Base-by-base conservation (phyloP, 2,888 invertebrate species). In the Eremobia ochroleuca region DNA sequence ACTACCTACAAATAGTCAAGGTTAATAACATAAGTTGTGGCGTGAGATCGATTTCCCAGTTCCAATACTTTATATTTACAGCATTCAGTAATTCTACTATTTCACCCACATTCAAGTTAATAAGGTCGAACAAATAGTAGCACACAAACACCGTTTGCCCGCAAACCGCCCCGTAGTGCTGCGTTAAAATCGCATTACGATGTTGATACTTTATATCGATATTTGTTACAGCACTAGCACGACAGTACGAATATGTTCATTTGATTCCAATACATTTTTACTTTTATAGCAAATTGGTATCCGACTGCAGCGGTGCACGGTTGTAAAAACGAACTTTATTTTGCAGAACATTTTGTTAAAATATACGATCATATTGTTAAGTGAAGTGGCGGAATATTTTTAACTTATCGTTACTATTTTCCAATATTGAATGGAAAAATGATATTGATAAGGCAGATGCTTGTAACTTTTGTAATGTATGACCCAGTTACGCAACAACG, bases 141-240 rank as follows among this genome's bases (percentile, higher is more conserved):
- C 59, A 75, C 66, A 73, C 78, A 76, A 84, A 85, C 71, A 80
- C 71, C 79, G 86, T 87, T 87, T 86, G 83, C 82, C 88, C 89
- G 87, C 92, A 91, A 73, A 85, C 73, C 84, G 75, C 83, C 91
- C 92, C 91, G 91, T 88, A 87, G 85, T 89, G 88, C 74, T 90
- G 92, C 93, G 92, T 93, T 93, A 93, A 92, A 93, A 92, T 91
- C 91, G 86, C 93, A 93, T 93, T 93, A 92, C 86, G 83, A 69
- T 85, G 88, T 88, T 91, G 88, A 93, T 92, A 92, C 87, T 87
- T 91, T 87, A 90, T 76, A 89, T 87, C 89, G 88, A 89, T 90
- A 89, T 88, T 88, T 87, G 90, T 88, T 86, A 90, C 89, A 86
- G 85, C 86, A 90, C 86, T 87, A 80, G 85, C 84, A 83, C 85